Conservation (phyloP, 2,888 invertebrate genomes). For the Psylliodes chrysocephalus region DNA sequence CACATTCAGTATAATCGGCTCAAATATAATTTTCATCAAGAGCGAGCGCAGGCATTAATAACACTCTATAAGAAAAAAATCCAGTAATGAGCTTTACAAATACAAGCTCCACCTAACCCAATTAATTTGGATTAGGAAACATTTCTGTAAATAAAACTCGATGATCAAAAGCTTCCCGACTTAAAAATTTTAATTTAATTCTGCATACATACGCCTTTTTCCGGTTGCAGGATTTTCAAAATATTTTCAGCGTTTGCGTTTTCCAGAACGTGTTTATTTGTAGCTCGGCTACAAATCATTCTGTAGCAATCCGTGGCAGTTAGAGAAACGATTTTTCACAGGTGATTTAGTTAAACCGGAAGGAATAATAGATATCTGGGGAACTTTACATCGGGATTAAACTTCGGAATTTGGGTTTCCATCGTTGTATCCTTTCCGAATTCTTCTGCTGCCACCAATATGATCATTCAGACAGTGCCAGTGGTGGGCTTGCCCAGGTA, state of each 20-base stretch:
- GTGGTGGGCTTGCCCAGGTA: too few relatives aligned
- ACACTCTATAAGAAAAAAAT: too few relatives aligned
- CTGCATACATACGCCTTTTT: constrained; percentile 22
- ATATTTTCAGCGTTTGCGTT: constrained; percentile 31
- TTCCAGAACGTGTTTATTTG: constrained; percentile 45
- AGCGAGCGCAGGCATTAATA: too few relatives aligned
- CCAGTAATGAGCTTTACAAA: too few relatives aligned
- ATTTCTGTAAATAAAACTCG: too few relatives aligned
- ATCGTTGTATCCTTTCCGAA: constrained; percentile 36
- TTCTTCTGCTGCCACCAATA: constrained; percentile 43
- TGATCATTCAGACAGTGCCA: constrained; percentile 33
- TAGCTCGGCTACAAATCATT: constrained; percentile 50
- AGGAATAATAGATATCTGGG: constrained; percentile 55
- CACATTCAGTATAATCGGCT: too few relatives aligned
- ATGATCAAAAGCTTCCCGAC: too few relatives aligned
- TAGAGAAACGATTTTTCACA: constrained; percentile 54
- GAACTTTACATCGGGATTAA: constrained; percentile 51
- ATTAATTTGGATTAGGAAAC: too few relatives aligned
- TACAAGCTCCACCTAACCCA: too few relatives aligned
- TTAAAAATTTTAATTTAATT: constrained; percentile 20
- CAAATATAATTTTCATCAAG: too few relatives aligned
- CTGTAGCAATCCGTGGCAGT: constrained; percentile 50
- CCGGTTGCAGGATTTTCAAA: constrained; percentile 18
- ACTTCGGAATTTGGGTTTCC: constrained; percentile 42
- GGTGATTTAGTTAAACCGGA: constrained; percentile 55